phyloP scores from a whole-genome alignment of 64 coral and sea anemone species.

The Catalaphyllia jardinei region DNA sequence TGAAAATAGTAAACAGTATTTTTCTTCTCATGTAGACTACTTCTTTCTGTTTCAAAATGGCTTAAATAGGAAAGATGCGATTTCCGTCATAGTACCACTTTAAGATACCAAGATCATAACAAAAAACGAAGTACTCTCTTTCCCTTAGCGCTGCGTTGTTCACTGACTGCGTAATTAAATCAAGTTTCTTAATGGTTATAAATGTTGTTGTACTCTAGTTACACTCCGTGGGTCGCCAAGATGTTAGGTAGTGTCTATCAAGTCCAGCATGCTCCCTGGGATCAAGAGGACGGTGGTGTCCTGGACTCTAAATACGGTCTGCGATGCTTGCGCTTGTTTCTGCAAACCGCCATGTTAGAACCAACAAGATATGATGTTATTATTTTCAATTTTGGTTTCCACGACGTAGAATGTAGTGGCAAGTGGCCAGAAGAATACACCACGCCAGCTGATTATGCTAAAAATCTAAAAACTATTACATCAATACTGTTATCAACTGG shows the following conservation, averaged over 20 bases:
- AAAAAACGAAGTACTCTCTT: no score
- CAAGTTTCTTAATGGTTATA: no score
- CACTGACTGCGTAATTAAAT: no score
- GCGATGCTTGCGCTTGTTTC: conserved; percentile 62
- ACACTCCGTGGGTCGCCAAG: conserved; percentile 48
- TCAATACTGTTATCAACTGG: conserved; percentile 56
- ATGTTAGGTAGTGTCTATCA: conserved; percentile 51
- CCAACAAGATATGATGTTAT: conserved; percentile 65
- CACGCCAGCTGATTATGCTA: conserved; percentile 17
- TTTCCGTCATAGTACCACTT: no score
- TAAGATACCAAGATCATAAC: no score
- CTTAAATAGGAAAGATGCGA: no score
- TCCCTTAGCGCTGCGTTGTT: no score
- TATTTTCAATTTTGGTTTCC: conserved; percentile 89
- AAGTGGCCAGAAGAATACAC: conserved; percentile 56
- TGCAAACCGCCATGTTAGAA: conserved; percentile 46
- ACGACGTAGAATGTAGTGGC: conserved; percentile 57
- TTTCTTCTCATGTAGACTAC: no score
- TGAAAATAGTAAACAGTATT: no score
- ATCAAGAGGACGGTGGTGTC: conserved; percentile 63
- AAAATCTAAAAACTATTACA: conserved; percentile 54
- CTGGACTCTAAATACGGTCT: conserved; percentile 88
- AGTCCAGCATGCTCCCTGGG: conserved; percentile 86
- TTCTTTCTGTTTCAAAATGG: no score
- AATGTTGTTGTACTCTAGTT: conserved; percentile 29